Conservation (phyloP, 2,888 invertebrate species). For the Leucophenga montana region DNA sequence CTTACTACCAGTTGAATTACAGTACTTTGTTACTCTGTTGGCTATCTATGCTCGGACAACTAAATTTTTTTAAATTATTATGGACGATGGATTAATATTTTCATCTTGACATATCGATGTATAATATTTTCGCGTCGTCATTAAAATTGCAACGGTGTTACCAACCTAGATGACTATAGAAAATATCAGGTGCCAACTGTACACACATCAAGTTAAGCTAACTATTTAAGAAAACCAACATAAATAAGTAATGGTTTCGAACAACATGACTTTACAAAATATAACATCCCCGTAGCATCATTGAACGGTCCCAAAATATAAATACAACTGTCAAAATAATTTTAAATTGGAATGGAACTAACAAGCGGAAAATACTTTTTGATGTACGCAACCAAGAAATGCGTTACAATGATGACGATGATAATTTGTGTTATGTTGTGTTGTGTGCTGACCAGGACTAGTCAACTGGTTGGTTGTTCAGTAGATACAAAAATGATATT, state of each 20-base stretch:
- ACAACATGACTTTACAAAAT: slow-evolving; percentile 3
- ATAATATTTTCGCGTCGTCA: too few species aligned
- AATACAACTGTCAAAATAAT: slow-evolving; percentile 35
- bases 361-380: slow-evolving; percentile 62
- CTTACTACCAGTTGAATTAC: too few species aligned
- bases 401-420: slow-evolving; percentile 28
- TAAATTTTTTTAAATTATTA: too few species aligned
- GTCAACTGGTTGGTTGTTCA: slow-evolving; percentile 27
- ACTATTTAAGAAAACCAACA: neutral
- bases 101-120: too few species aligned
- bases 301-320: neutral
- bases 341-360: slow-evolving; percentile 45
- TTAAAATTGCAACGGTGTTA: too few species aligned
- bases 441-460: neutral
- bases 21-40: too few species aligned
- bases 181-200: too few species aligned
- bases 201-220: too few species aligned
- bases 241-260: neutral
- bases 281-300: slow-evolving; percentile 21
- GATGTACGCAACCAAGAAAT: slow-evolving; percentile 42
- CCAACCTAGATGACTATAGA: too few species aligned
- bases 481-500: slow-evolving; percentile 32
- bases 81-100: too few species aligned
- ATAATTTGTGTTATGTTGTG: slow-evolving; percentile 16
- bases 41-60: too few species aligned